Evolutionary conservation across 2,888 invertebrate genomes (phyloP).

Genomic region (Allolobophora icterica): DNA sequence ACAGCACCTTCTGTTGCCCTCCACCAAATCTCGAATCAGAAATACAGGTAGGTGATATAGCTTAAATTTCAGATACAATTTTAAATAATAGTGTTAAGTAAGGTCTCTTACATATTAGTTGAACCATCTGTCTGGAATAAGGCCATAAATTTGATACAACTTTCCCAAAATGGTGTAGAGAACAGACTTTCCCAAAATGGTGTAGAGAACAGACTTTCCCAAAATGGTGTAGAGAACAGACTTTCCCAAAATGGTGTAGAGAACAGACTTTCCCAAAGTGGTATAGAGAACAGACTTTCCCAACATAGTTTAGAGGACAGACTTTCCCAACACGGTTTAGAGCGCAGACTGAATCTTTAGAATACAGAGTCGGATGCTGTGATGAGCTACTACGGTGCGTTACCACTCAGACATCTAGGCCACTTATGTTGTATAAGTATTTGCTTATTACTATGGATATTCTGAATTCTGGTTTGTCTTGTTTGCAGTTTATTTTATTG

Average conservation of each 20-base stretch:
- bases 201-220: too few relatives aligned
- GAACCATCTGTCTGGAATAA: too few relatives aligned
- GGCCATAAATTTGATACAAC: too few relatives aligned
- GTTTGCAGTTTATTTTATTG: neutral
- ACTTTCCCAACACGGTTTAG: too few relatives aligned
- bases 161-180: too few relatives aligned
- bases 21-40: neutral
- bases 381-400: neutral
- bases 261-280: too few relatives aligned
- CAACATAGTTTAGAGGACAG: too few relatives aligned
- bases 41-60: neutral
- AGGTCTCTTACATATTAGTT: neutral
- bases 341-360: neutral
- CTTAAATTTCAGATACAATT: neutral
- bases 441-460: neutral
- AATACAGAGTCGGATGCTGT: neutral
- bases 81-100: neutral
- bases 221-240: too few relatives aligned
- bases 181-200: too few relatives aligned
- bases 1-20: neutral
- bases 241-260: too few relatives aligned
- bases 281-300: too few relatives aligned
- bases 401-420: neutral
- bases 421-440: neutral
- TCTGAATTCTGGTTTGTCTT: neutral